These are phyloP conservation scores for Ascidia mentula DNA, from an alignment of 23 tunicate species.

Conservation along the genomic window DNA sequence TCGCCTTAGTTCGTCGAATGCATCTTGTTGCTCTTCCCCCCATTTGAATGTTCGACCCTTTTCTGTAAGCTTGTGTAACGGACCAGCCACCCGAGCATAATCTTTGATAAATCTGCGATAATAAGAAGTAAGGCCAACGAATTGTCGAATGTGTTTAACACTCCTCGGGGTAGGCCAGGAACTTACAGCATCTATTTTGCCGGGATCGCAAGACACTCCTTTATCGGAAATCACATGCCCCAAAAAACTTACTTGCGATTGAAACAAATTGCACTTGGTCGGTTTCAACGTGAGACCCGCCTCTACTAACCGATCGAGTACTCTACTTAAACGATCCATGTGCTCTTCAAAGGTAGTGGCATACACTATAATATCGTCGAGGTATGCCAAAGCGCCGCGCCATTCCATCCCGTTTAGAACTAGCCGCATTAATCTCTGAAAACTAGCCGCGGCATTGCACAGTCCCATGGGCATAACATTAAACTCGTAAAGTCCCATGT, in stretches of 20 bases:
- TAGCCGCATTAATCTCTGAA: slow-evolving; percentile 26
- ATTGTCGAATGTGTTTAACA: slow-evolving; percentile 24
- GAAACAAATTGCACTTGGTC: slow-evolving; percentile 14
- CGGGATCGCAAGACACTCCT: slow-evolving; percentile 32
- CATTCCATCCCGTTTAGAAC: slow-evolving; percentile 19
- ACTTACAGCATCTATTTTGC: slow-evolving; percentile 7
- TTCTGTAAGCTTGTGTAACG: slow-evolving; percentile 6
- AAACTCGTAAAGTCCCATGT: slow-evolving; percentile 7
- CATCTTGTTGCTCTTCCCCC: slow-evolving; percentile 20
- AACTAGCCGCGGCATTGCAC: slow-evolving; percentile 42
- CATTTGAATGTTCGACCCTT: neutral
- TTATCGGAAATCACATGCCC: slow-evolving; percentile 13
- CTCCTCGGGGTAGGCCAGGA: slow-evolving; percentile 21
- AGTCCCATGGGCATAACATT: slow-evolving; percentile 29
- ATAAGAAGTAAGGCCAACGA: slow-evolving; percentile 43
- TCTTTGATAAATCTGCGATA: slow-evolving; percentile 22
- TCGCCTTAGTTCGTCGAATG: slow-evolving; percentile 18
- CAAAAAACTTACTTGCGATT: slow-evolving; percentile 8
- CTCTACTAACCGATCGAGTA: slow-evolving; percentile 1
- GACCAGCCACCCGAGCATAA: slow-evolving; percentile 19
- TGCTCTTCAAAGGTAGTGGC: slow-evolving; percentile 35
- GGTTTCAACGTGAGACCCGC: slow-evolving; percentile 17
- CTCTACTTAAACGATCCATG: neutral
- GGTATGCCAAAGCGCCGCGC: slow-evolving; percentile 20
- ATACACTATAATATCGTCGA: slow-evolving; percentile 18